Conservation (phyloP, 2,888 invertebrate species). For the Tenthredo amoena region DNA sequence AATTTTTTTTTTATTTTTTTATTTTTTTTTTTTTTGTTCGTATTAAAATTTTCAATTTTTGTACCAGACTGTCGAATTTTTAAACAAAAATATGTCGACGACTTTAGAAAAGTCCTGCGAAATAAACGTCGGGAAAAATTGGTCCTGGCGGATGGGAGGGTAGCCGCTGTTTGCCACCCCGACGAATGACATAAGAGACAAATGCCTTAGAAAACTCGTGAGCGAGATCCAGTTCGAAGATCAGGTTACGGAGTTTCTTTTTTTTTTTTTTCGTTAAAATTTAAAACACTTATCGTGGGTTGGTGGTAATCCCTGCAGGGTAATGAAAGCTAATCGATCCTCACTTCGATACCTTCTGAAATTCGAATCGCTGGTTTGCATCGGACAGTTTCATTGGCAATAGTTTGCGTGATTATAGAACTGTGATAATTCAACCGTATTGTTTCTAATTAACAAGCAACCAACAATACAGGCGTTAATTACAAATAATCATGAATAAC, state of each 20-base stretch:
- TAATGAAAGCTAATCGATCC: not conserved
- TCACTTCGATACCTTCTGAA: not conserved
- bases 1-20: not conserved
- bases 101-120: not conserved
- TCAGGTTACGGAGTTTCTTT: not conserved
- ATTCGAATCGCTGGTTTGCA: not conserved
- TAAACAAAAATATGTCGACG: not conserved
- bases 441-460: not conserved
- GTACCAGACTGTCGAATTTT: not conserved
- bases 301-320: not conserved
- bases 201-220: conserved; percentile 9
- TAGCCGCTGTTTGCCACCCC: conserved; percentile 8
- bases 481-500: not conserved
- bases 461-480: not conserved
- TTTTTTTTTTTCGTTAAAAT: conserved; percentile 10
- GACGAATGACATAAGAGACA: conserved; percentile 28
- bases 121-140: not conserved
- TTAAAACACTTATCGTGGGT: not conserved
- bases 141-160: not conserved
- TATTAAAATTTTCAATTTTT: not conserved
- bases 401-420: not conserved
- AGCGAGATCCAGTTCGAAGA: not conserved
- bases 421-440: not conserved
- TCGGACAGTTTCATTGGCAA: not conserved
- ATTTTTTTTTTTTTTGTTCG: not conserved